A percentile compares a stretch with the other conserved stretches of the same genome.
Evolutionary conservation across 2,888 invertebrate species (phyloP).

Genomic region (Pocota personata): DNA sequence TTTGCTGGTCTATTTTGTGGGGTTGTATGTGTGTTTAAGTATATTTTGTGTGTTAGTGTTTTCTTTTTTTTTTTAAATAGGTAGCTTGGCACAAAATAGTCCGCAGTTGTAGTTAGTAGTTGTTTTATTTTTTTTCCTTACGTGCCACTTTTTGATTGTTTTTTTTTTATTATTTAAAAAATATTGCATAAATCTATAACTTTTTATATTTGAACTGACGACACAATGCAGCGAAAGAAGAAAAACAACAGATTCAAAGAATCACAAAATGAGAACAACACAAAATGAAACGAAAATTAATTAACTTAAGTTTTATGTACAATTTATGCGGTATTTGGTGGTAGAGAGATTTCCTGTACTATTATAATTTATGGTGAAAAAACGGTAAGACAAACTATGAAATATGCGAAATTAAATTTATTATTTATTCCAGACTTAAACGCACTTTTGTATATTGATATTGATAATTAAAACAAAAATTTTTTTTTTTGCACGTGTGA

Average conservation of each 20-base stretch:
- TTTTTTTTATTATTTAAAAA: not conserved
- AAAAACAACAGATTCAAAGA: not conserved
- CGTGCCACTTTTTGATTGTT: conserved; percentile 30
- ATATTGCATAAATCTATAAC: too few species aligned
- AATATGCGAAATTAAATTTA: not conserved
- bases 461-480: too few species aligned
- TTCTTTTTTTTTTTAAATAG: not conserved
- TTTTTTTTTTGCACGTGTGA: too few species aligned
- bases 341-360: not conserved
- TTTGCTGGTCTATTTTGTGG: conserved; percentile 12
- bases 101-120: conserved; percentile 2
- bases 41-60: not conserved
- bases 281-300: not conserved
- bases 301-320: conserved; percentile 15
- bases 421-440: too few species aligned
- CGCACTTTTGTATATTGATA: too few species aligned
- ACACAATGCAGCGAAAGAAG: conserved; percentile 14
- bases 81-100: conserved; percentile 33
- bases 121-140: too few species aligned
- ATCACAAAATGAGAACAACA: conserved; percentile 14
- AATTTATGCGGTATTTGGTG: conserved; percentile 34
- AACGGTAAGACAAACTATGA: not conserved
- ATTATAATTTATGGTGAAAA: not conserved
- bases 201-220: conserved; percentile 19
- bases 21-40: not conserved